phyloP scores from a whole-genome alignment of 2,797 vertebrate species.

The Vireo griseus region DNA sequence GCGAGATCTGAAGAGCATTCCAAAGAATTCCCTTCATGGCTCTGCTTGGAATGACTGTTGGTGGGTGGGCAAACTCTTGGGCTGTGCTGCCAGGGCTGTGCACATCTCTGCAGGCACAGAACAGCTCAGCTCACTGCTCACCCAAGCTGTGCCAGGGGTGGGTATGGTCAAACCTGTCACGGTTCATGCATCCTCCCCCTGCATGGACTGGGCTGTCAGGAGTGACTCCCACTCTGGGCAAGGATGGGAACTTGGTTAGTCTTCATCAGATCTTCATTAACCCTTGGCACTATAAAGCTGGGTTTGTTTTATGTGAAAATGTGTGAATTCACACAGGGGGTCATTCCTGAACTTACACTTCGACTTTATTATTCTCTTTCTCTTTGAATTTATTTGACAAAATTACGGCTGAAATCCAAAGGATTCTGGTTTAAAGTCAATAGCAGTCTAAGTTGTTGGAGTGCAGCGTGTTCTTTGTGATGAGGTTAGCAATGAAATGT shows the following conservation, averaged over 20 bases:
- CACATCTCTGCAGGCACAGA: neutral
- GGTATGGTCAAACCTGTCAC: fast-evolving
- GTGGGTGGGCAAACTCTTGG: neutral
- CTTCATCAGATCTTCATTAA: neutral
- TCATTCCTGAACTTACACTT: neutral
- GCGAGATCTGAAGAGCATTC: neutral
- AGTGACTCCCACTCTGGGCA: neutral
- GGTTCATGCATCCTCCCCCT: neutral
- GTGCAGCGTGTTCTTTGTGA: neutral
- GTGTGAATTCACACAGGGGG: neutral
- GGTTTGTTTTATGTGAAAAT: neutral
- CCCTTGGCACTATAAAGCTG: neutral
- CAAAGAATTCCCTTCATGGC: neutral
- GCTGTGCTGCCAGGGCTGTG: neutral
- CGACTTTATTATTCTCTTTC: neutral
- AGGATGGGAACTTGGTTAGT: neutral
- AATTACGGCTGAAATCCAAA: neutral
- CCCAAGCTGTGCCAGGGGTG: fast-evolving
- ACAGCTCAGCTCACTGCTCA: neutral
- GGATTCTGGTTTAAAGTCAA: neutral
- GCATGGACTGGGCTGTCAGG: neutral
- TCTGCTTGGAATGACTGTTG: neutral
- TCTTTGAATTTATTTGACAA: neutral
- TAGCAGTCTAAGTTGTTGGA: neutral
- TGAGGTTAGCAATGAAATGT: neutral